phyloP scores from a whole-genome alignment of 2,113 vertebrate genomes.

The Turnix velox region DNA sequence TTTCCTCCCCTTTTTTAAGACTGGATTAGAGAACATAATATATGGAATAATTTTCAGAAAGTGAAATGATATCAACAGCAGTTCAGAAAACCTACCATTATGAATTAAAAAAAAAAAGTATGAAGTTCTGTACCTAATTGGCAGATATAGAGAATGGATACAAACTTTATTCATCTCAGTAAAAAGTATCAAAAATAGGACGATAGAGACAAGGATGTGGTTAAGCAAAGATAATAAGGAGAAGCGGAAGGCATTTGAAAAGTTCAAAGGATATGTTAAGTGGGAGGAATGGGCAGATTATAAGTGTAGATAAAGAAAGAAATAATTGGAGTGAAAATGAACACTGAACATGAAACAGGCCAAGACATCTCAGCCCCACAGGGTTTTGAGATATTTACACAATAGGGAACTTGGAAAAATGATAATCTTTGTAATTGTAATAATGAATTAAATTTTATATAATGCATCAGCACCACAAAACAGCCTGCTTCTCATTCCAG shows the following conservation, averaged over 20 bases:
- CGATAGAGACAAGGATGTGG: conserved; percentile 17
- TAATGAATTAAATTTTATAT: conserved; percentile 6
- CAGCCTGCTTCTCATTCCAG: not conserved
- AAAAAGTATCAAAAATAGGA: conserved; percentile 36
- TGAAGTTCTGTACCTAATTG: conserved; percentile 59
- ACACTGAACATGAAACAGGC: conserved; percentile 20
- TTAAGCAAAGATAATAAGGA: conserved; percentile 40
- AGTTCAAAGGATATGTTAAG: conserved; percentile 60
- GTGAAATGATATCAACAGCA: conserved; percentile 50
- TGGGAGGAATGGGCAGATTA: conserved; percentile 21
- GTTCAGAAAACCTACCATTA: conserved; percentile 35
- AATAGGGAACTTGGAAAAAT: conserved; percentile 10
- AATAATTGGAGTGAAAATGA: conserved; percentile 57
- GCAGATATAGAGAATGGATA: conserved; percentile 23
- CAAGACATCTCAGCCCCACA: conserved; percentile 18
- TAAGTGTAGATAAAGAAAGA: conserved; percentile 31
- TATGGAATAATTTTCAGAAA: conserved; percentile 54
- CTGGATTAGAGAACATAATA: conserved; percentile 47
- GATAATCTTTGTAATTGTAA: not conserved
- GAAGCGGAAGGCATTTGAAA: conserved; percentile 50
- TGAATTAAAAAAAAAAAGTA: not conserved
- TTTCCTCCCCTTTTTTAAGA: not conserved
- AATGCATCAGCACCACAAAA: not conserved
- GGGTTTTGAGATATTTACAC: conserved; percentile 53
- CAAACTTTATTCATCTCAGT: conserved; percentile 16